Percentiles rank a stretch among this genome's conserved stretches.
Conservation (phyloP, 2,797 vertebrate species). For the Acanthurus lineatus region DNA sequence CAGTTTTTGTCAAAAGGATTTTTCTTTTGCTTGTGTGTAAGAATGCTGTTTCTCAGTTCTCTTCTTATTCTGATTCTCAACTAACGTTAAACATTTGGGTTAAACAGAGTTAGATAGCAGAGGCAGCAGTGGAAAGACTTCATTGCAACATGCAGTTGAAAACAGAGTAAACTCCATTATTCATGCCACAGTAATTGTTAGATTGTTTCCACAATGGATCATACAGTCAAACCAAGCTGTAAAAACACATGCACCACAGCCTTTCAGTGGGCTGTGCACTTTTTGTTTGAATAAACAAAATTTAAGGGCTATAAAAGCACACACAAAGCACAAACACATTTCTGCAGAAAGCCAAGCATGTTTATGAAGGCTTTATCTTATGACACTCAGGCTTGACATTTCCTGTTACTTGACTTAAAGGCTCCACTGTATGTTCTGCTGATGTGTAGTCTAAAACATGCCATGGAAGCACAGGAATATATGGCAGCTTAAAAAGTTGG, state of each 20-base stretch:
- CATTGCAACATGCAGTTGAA: not conserved
- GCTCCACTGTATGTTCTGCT: no score
- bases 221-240: conserved; percentile 25
- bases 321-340: not conserved
- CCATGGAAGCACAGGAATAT: no score
- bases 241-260: conserved; percentile 30
- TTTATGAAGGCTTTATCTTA: conserved; percentile 9
- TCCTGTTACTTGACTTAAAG: not conserved
- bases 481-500: no score
- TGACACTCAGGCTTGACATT: not conserved
- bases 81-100: not conserved
- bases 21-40: not conserved
- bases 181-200: conserved; percentile 20
- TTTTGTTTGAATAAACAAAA: conserved; percentile 55
- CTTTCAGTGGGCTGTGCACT: conserved; percentile 9
- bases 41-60: conserved; percentile 13
- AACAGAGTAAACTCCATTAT: conserved; percentile 1
- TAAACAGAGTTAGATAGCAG: not conserved
- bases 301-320: conserved; percentile 7
- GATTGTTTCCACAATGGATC: conserved; percentile 25
- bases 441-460: no score
- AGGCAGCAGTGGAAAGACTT: not conserved
- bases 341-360: conserved; percentile 18
- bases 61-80: not conserved
- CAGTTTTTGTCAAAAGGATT: not conserved